Base-by-base conservation (phyloP, 2,888 invertebrate genomes). In the Odontocolon sp. region DNA sequence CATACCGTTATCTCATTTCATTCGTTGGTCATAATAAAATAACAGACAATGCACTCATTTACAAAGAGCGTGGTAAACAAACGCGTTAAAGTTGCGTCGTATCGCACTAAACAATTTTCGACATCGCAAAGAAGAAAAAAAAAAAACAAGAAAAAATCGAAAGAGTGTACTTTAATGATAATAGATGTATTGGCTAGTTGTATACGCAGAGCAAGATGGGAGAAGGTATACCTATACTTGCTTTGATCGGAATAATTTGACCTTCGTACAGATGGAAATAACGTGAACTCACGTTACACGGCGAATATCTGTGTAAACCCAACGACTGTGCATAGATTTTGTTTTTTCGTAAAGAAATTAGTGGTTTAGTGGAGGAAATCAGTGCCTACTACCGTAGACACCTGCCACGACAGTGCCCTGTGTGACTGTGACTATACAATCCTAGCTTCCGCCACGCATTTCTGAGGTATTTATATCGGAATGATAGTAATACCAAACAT, bases 391-490 rank as follows among this genome's bases (percentile, higher is more conserved):
- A 87, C 88, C 88, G 85, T 89, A 89, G 87, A 89, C n/a, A n/a
- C 87, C 89, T 88, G 89, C 90, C 85, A 89, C 89, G 86, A 86
- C 90, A 89, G 89, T 89, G 89, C 87, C 88, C 89, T 87, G 89
- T 86, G 89, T 88, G 89, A 89, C 89, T 79, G 77, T 88, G 88
- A 90, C 88, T 88, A 89, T 89, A 88, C 88, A 89, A 89, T 88
- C 89, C 88, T 89, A 89, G 86, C 90, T 89, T 90, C 89, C 87
- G 88, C 89, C 87, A 89, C 89, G 87, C 88, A 89, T 88, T 88
- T 87, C 85, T 87, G 90, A 90, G 90, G 90, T 90, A 90, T 90
- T 90, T 90, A 90, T 90, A 83, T 87, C 87, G 89, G 89, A 90
- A 90, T 89, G 89, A 89, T 89, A n/a, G n/a, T n/a, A 85, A 89